Evolutionary conservation across 2,888 invertebrate species (phyloP), one percentile per base, ranked within the genome.

Genomic region (Apotomis turbidana): DNA sequence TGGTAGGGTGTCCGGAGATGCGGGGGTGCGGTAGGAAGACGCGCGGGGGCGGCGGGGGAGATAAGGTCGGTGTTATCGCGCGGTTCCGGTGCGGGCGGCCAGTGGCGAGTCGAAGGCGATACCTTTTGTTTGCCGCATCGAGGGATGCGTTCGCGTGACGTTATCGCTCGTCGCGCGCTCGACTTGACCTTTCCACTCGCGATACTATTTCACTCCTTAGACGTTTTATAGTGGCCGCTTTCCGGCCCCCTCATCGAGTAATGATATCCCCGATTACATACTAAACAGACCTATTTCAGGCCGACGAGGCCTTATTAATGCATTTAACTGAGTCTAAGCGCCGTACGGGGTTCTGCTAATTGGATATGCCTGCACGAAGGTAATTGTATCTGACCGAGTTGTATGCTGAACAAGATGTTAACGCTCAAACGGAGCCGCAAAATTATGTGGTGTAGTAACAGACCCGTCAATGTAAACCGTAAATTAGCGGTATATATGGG

Each of bases 51-150:
- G 73, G 76, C 76, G 81, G 88, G 88, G 88, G 85, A 92, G 93
- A 92, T 92, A 93, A 92, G 90, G 90, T 81, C 79, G 85, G 85
- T 82, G 88, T 88, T 92, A 92, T 93, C 93, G 88, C 81, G 77
- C 83, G 83, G 89, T 90, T 90, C 90, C 91, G 86, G 81, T 77
- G 78, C 79, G 83, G 85, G 79, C 88, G 90, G 87, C 86, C 89
- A 90, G 82, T 88, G 91, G 90, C 89, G 89, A 90, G 88, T 91
- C 89, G 90, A 90, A 90, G 89, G 88, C 89, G 88, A 90, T 90
- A 89, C 90, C 91, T 91, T 90, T 93, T 93, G 92, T 92, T 91
- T 84, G 88, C 87, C 81, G 87, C 91, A 89, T 91, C 88, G 90
- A 90, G 90, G 91, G 91, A 91, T 91, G 88, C 87, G 89, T 86